Evolutionary conservation across 2,797 vertebrate species (phyloP), one percentile per base, ranked within the genome.

Genomic region (Falco novaeseelandiae): DNA sequence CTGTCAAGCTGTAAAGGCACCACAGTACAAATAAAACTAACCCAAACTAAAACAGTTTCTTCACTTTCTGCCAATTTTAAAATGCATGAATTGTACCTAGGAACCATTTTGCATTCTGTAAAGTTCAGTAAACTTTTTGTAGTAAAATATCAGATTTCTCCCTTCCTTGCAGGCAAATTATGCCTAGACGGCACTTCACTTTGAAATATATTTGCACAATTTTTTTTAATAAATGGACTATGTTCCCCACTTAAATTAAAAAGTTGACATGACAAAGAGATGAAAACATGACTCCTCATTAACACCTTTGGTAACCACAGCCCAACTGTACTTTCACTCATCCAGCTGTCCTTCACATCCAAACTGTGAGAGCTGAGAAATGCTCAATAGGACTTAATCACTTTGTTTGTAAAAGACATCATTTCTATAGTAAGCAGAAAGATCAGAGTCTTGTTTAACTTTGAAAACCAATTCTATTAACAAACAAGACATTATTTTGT

Each of bases 261-360:
- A 93, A 83, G 48, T 25, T 92, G 65, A 73, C 51, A 59, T 19
- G n/a, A 74, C n/a, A 84, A 94, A 84, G 20, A 89, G 65, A 83
- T 69, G 40, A 83, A 95, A 93, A 81, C 17, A 51, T 19, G 58
- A 90, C 91, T 88, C 19, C 42, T 95, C 84, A 95, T 65, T 92
- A 96, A 78, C 84, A 67, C 57, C 32, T 74, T 44, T 36, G 38
- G 66, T 61, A 93, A 92, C 62, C 61, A 81, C 46, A 87, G 54
- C 49, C 36, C 61, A 80, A 36, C 8, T 63, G 27, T 84, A 87
- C 20, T 76, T 88, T 29, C n/a, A 66, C 29, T 32, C 55, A 83
- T 61, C 44, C 63, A 89, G 52, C 29, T 65, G 15, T 90, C 49
- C 38, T 79, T 89, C 72, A 66, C n/a, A 77, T 80, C 18, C 40